These are phyloP conservation scores for Tamias sibiricus DNA, from an alignment of 2,113 vertebrate species.

Conservation along the genomic window DNA sequence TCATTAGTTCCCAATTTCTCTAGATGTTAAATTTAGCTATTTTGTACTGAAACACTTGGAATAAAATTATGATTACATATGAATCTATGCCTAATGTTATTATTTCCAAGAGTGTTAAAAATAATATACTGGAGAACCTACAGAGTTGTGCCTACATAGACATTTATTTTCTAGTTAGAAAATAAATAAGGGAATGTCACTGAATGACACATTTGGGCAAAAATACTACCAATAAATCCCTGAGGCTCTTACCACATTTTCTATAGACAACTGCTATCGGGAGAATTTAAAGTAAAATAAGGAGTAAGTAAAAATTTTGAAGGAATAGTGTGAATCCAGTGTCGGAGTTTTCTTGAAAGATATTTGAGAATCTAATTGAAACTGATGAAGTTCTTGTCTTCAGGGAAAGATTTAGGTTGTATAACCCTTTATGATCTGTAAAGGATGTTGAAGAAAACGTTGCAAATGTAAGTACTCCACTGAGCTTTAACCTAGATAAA, in stretches of 20 bases:
- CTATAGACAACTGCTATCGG: background rate
- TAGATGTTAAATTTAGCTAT: background rate
- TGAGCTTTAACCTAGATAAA: background rate
- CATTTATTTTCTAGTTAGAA: background rate
- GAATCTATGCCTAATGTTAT: background rate
- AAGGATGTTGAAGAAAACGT: background rate
- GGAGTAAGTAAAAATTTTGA: constrained; percentile 41
- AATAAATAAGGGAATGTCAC: background rate
- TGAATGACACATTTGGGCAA: background rate
- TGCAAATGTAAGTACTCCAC: background rate
- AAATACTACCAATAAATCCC: background rate
- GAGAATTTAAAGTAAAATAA: constrained; percentile 19
- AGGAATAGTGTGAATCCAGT: background rate
- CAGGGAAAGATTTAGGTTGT: background rate
- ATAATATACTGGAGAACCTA: background rate
- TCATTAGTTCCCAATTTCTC: background rate
- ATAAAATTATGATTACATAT: background rate
- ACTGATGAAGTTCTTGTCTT: background rate
- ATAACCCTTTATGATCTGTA: background rate
- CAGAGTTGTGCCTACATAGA: background rate
- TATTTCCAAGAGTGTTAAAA: constrained; percentile 28
- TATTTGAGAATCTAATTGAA: constrained; percentile 30
- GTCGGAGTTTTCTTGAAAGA: background rate
- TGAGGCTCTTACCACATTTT: background rate
- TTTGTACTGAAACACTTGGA: background rate